These are phyloP conservation scores for Leucophenga varia DNA, from an alignment of 1,140 invertebrate species.

Conservation along the genomic window DNA sequence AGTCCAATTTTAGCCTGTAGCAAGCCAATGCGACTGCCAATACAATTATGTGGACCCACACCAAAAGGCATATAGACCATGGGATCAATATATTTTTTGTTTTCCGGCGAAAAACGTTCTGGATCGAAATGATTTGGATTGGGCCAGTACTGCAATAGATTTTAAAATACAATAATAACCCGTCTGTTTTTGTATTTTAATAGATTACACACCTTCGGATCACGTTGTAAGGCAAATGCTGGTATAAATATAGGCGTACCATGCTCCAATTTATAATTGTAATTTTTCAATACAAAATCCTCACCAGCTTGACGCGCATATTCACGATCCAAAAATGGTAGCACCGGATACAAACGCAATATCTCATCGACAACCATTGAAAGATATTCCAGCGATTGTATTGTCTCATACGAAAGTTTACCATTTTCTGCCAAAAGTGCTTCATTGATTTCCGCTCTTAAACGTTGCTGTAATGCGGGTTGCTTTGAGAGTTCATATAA, in stretches of 20 bases:
- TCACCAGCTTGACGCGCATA: conserved; percentile 2
- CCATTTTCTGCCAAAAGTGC: conserved; percentile 56
- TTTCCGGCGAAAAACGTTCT: conserved; percentile 61
- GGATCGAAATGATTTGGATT: conserved; percentile 67
- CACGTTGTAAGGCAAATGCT: conserved; percentile 22
- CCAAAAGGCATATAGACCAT: conserved; percentile 73
- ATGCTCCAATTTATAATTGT: conserved; percentile 26
- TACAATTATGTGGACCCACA: conserved; percentile 71
- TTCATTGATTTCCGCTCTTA: conserved; percentile 64
- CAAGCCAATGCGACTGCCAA: conserved; percentile 59
- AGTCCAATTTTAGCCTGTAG: conserved; percentile 19
- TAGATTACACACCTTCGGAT: conserved; percentile 16
- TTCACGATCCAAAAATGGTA: conserved; percentile 22
- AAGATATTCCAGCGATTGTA: conserved; percentile 64
- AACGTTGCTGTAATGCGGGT: conserved; percentile 64
- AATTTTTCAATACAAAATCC: conserved; percentile 15
- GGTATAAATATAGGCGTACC: conserved; percentile 25
- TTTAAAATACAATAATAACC: conserved; percentile 31
- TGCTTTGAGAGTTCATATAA: conserved; percentile 68
- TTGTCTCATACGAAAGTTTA: conserved; percentile 62
- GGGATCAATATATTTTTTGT: conserved; percentile 49
- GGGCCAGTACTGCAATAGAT: conserved; percentile 62
- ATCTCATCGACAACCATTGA: conserved; percentile 59
- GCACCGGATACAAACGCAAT: conserved; percentile 23
- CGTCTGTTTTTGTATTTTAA: conserved; percentile 25